Evolutionary conservation across 2,888 invertebrate species (phyloP).

Genomic region (Machimus rusticus): DNA sequence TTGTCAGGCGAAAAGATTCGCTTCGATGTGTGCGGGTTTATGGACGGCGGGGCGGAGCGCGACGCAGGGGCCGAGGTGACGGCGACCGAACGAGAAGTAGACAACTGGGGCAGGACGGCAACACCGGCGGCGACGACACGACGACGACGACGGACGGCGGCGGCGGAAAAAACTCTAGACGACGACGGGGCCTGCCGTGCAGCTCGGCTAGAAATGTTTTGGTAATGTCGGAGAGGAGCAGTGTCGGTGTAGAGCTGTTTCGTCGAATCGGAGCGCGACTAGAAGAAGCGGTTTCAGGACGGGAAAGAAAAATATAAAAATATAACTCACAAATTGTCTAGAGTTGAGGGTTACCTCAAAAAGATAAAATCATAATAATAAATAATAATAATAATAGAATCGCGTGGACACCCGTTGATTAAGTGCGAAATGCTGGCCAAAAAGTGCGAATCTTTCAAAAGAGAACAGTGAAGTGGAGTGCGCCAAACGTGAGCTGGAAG

Average conservation of each 20-base stretch:
- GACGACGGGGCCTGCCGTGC: neutral
- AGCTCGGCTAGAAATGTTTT: slow-evolving; percentile 25
- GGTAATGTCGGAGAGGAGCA: slow-evolving; percentile 35
- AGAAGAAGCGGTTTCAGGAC: slow-evolving; percentile 10
- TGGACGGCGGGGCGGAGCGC: neutral
- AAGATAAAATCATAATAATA: neutral
- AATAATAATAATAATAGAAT: neutral
- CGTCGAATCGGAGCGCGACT: slow-evolving; percentile 43
- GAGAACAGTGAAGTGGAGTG: neutral
- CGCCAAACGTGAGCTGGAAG: neutral
- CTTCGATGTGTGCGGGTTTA: neutral
- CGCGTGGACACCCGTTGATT: neutral
- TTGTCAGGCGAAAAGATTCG: neutral
- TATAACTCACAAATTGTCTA: neutral
- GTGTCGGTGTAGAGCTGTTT: slow-evolving; percentile 39
- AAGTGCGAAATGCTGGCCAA: neutral
- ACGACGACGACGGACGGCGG: neutral
- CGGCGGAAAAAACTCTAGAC: neutral
- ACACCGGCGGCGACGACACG: neutral
- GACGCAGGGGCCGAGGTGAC: neutral
- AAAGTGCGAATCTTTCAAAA: neutral
- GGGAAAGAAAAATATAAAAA: neutral
- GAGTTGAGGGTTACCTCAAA: neutral
- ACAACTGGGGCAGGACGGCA: neutral
- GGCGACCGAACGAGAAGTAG: neutral